phyloP scores from a whole-genome alignment of 1,140 invertebrate species.

The Palaemon carinicauda region DNA sequence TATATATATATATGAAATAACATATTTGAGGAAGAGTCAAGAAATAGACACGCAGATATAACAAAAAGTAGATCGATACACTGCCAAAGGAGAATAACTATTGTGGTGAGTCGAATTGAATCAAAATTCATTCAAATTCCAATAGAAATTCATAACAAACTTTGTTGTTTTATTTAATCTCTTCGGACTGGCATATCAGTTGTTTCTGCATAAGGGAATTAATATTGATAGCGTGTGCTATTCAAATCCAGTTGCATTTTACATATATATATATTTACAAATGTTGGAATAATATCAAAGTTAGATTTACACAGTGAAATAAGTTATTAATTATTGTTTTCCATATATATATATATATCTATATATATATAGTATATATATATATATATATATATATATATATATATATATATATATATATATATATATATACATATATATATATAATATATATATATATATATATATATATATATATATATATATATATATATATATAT shows the following conservation, averaged over 20 bases:
- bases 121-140: too few species aligned
- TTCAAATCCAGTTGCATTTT: background rate
- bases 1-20: background rate
- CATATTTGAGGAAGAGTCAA: too few species aligned
- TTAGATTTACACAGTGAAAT: background rate
- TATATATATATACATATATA: conserved; percentile 30
- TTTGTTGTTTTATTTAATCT: too few species aligned
- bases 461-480: conserved; percentile 22
- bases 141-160: too few species aligned
- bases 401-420: conserved; percentile 32
- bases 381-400: conserved; percentile 9
- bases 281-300: background rate
- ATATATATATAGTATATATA: too few species aligned
- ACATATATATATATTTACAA: background rate
- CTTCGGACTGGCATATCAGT: too few species aligned
- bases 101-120: too few species aligned
- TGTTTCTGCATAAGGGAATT: too few species aligned
- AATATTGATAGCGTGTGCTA: background rate
- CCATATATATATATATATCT: too few species aligned
- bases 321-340: background rate
- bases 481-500: conserved; percentile 4
- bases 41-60: too few species aligned
- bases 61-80: too few species aligned
- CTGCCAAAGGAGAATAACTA: too few species aligned
- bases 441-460: background rate